phyloP scores from a whole-genome alignment of 2,113 vertebrate genomes.

The Engraulis encrasicolus region DNA sequence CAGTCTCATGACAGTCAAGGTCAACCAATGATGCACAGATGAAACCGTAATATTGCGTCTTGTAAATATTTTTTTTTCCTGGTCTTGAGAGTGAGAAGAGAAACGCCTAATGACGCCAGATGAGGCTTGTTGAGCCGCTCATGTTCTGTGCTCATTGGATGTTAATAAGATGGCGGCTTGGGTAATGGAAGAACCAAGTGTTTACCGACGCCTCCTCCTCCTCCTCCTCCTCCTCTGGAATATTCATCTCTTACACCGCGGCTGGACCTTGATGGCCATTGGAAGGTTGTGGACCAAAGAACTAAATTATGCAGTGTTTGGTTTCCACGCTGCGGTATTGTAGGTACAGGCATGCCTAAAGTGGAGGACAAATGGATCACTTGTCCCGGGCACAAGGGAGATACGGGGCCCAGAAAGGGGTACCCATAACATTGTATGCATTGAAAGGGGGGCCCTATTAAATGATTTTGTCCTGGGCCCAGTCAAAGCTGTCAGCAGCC shows the following conservation, averaged over 20 bases:
- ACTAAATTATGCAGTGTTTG: not conserved
- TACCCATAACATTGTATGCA: too few relatives aligned
- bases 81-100: not conserved
- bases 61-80: not conserved
- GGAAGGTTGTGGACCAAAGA: not conserved
- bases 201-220: too few relatives aligned
- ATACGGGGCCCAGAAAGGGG: too few relatives aligned
- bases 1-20: not conserved
- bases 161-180: not conserved
- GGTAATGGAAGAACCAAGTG: not conserved
- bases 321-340: not conserved
- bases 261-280: not conserved
- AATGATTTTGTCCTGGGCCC: too few relatives aligned
- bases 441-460: too few relatives aligned
- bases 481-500: too few relatives aligned
- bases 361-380: too few relatives aligned
- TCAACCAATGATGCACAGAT: not conserved
- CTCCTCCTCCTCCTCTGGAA: not conserved
- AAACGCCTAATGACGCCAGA: not conserved
- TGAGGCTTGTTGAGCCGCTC: not conserved
- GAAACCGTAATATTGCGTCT: not conserved
- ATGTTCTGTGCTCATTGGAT: not conserved
- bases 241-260: not conserved
- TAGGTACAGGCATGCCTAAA: too few relatives aligned
- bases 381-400: too few relatives aligned